These are phyloP conservation scores for Portevinia maculata DNA, from an alignment of 2,888 invertebrate genomes.

Conservation along the genomic window DNA sequence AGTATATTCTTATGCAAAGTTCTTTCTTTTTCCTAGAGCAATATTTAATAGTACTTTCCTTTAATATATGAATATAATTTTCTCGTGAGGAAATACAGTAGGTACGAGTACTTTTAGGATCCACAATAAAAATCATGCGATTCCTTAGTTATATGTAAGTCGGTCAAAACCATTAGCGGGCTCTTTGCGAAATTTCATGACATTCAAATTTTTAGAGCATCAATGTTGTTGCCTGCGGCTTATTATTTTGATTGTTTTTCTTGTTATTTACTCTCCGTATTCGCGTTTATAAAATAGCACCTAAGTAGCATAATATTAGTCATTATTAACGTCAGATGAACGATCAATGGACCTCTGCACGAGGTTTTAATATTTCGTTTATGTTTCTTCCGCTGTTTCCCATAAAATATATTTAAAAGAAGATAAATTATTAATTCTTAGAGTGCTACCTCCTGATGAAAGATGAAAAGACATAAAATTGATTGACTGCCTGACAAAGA, in stretches of 20 bases:
- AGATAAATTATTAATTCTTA: constrained; percentile 16
- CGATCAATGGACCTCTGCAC: not conserved
- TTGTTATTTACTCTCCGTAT: not conserved
- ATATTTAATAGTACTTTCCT: too few relatives aligned
- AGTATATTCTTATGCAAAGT: too few relatives aligned
- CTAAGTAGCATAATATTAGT: not conserved
- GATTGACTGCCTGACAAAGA: constrained; percentile 20
- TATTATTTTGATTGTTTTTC: constrained; percentile 2
- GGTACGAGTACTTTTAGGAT: too few relatives aligned
- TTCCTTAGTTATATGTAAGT: too few relatives aligned
- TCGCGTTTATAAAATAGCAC: not conserved
- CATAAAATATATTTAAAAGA: constrained; percentile 10
- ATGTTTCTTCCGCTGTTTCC: constrained; percentile 1
- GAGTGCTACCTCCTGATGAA: not conserved
- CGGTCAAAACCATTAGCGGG: not conserved
- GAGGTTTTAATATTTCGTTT: constrained; percentile 5
- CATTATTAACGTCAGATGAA: not conserved
- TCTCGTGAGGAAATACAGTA: too few relatives aligned
- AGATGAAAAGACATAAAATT: constrained; percentile 36
- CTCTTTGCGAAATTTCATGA: constrained; percentile 1
- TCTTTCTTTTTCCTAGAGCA: too few relatives aligned
- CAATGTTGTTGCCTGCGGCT: not conserved
- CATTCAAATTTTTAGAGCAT: not conserved
- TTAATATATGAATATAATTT: too few relatives aligned
- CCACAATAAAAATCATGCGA: too few relatives aligned